Evolutionary conservation across 2,888 invertebrate species (phyloP).

Genomic region (Nomada goodeniana): DNA sequence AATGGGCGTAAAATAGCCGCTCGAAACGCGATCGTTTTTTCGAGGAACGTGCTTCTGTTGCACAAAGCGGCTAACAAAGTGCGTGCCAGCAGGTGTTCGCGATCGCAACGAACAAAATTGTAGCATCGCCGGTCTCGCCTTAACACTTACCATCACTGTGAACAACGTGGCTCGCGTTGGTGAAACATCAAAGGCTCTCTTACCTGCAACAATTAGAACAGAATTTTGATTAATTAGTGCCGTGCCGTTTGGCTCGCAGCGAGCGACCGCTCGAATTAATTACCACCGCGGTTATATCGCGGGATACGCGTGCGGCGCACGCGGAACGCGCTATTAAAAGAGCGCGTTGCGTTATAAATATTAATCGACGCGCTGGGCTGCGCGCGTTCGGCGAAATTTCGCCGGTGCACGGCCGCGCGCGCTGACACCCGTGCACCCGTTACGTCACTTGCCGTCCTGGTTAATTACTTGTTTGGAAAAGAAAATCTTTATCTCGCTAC

Average conservation of each 20-base stretch:
- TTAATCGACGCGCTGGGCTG: constrained; percentile 63
- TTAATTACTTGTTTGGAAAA: constrained; percentile 52
- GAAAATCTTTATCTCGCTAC: constrained; percentile 23
- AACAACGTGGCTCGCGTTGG: constrained; percentile 24
- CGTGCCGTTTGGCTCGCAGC: constrained; percentile 46
- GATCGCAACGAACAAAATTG: constrained; percentile 22
- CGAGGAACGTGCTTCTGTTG: neutral
- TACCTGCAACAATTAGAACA: constrained; percentile 77
- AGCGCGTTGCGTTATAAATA: constrained; percentile 72
- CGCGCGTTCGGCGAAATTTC: constrained; percentile 53
- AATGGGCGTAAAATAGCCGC: constrained; percentile 6
- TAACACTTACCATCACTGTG: constrained; percentile 53
- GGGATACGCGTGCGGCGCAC: constrained; percentile 21
- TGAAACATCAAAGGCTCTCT: constrained; percentile 69
- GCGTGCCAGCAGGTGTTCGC: constrained; percentile 23
- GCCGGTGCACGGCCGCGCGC: constrained; percentile 43
- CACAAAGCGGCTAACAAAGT: neutral
- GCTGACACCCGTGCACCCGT: neutral
- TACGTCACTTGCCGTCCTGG: constrained; percentile 30
- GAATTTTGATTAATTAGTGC: constrained; percentile 63
- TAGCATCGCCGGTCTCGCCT: neutral
- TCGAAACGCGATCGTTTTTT: constrained; percentile 2
- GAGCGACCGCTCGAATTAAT: constrained; percentile 63
- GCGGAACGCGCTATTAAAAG: constrained; percentile 56
- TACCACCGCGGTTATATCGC: constrained; percentile 48